Evolutionary conservation across 2,797 vertebrate species (phyloP).

Genomic region (Cossypha dichroa): DNA sequence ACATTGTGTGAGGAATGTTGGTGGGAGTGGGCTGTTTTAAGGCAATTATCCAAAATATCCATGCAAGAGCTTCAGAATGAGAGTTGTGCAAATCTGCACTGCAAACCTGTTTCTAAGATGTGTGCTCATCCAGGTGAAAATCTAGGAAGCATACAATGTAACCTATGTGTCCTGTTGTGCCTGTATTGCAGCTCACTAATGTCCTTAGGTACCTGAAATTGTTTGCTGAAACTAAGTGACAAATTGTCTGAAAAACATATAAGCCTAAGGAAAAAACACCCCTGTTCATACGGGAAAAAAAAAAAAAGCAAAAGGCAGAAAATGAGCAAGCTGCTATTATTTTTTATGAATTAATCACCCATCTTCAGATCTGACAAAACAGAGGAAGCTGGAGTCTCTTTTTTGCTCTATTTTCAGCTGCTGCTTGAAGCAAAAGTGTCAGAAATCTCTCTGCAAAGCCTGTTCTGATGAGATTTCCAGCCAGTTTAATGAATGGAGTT

Average conservation of each 20-base stretch:
- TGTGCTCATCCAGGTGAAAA: neutral
- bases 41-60: neutral
- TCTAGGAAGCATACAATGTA: neutral
- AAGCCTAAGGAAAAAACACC: neutral
- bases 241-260: neutral
- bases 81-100: neutral
- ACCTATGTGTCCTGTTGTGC: accelerated
- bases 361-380: neutral
- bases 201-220: neutral
- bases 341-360: constrained; percentile 1
- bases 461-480: constrained; percentile 40
- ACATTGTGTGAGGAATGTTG: accelerated
- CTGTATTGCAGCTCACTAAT: neutral
- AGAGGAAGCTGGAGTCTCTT: neutral
- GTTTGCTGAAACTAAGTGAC: neutral
- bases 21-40: neutral
- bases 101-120: neutral
- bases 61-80: neutral
- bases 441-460: constrained; percentile 23
- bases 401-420: constrained; percentile 5
- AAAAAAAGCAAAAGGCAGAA: neutral
- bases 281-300: accelerated
- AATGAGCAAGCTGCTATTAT: neutral
- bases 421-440: neutral
- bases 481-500: constrained; percentile 31